phyloP scores from a whole-genome alignment of 2,797 vertebrate species.

The Aphelocoma californica region DNA sequence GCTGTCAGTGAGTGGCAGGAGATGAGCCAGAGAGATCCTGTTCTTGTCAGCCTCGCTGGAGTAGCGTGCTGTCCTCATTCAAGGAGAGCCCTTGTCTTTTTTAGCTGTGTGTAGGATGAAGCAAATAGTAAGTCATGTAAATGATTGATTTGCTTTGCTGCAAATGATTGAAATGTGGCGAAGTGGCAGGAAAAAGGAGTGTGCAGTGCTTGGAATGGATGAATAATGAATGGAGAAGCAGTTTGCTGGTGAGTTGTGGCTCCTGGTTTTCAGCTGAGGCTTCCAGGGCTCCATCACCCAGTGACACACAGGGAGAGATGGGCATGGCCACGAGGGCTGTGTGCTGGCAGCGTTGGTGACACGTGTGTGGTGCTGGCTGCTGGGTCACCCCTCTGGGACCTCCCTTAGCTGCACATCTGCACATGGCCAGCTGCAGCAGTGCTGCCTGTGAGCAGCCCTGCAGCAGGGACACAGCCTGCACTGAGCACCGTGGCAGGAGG shows the following conservation, averaged over 20 bases:
- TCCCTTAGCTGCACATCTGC: not conserved
- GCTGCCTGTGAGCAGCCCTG: not conserved
- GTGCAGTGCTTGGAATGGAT: not conserved
- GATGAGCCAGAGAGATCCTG: constrained; percentile 55
- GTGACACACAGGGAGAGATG: accelerated
- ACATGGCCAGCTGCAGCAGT: too few relatives aligned
- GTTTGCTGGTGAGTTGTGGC: not conserved
- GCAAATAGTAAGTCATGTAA: constrained; percentile 1
- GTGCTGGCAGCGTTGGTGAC: accelerated
- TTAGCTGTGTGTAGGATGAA: constrained; percentile 37
- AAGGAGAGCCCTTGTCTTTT: constrained; percentile 42
- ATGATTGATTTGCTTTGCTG: constrained; percentile 38
- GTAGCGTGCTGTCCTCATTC: constrained; percentile 41
- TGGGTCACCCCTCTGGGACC: not conserved
- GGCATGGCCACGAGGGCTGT: accelerated
- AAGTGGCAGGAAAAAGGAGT: not conserved
- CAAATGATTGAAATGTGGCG: not conserved
- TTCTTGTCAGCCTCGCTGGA: constrained; percentile 33
- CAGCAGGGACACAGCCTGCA: not conserved
- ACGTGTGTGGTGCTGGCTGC: accelerated
- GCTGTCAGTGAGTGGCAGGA: constrained; percentile 48
- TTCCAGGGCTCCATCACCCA: accelerated
- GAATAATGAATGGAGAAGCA: not conserved
- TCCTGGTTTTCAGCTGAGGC: not conserved
- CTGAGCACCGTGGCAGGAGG: not conserved